Evolutionary conservation across 2,888 invertebrate species (phyloP).

Genomic region (Amblyjoppa fuscipennis): DNA sequence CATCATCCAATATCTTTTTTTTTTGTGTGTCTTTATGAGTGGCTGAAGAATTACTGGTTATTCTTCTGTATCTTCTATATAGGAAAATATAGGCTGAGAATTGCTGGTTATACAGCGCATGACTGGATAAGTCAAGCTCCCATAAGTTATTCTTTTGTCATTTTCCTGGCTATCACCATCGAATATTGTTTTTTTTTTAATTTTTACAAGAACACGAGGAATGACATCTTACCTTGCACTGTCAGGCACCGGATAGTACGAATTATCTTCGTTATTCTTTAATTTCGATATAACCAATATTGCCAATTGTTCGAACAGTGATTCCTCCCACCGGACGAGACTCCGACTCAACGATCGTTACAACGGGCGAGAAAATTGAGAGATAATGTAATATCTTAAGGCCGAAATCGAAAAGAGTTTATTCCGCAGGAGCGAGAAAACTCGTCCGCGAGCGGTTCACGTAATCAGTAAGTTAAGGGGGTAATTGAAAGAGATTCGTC

Average conservation of each 20-base stretch:
- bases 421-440: constrained; percentile 36
- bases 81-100: neutral
- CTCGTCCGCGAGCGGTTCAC: constrained; percentile 52
- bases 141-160: too few species aligned
- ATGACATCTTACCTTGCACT: too few species aligned
- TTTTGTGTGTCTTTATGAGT: neutral
- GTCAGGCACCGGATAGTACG: neutral
- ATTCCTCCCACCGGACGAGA: constrained; percentile 31
- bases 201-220: too few species aligned
- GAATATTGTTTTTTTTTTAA: too few species aligned
- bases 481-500: constrained; percentile 62
- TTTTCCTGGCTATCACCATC: too few species aligned
- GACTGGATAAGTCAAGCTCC: too few species aligned
- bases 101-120: neutral
- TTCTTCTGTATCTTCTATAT: too few species aligned
- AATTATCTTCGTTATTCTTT: neutral
- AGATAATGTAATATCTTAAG: constrained; percentile 36
- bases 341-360: constrained; percentile 41
- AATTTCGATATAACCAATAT: constrained; percentile 7
- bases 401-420: constrained; percentile 44
- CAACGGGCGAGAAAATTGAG: constrained; percentile 30
- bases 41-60: too few species aligned
- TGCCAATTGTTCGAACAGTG: constrained; percentile 31
- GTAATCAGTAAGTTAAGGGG: constrained; percentile 66
- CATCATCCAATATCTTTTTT: neutral